Conservation (phyloP, 1,140 invertebrate genomes). For the Platorchestia sp. region DNA sequence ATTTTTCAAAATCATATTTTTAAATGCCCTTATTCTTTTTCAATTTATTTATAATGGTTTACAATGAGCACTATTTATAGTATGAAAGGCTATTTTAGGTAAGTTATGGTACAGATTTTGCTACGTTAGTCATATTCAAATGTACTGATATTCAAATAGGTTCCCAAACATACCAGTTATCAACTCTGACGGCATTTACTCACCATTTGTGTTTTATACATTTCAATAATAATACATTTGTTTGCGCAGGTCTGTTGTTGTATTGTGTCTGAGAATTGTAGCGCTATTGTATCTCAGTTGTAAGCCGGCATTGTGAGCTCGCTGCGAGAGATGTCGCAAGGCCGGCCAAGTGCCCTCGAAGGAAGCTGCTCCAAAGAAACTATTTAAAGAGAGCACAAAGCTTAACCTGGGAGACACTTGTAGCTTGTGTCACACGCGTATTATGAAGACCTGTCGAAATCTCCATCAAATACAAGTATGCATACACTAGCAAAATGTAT, state of each 20-base stretch:
- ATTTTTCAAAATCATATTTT: too few relatives aligned
- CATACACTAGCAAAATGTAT: not conserved
- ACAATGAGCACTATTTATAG: too few relatives aligned
- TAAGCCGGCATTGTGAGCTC: not conserved
- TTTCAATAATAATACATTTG: not conserved
- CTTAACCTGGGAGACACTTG: not conserved
- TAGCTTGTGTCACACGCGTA: conserved; percentile 16
- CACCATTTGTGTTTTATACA: not conserved
- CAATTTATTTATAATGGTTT: too few relatives aligned
- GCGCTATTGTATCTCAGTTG: not conserved
- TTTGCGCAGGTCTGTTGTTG: not conserved
- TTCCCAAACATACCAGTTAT: not conserved
- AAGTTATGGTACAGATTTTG: not conserved
- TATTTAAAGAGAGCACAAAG: conserved; percentile 3
- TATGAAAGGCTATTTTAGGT: too few relatives aligned
- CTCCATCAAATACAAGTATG: not conserved
- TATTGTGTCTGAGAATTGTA: not conserved
- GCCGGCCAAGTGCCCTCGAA: not conserved
- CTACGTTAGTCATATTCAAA: not conserved
- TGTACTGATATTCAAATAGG: not conserved
- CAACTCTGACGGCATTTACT: not conserved
- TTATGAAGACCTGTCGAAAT: conserved; percentile 30
- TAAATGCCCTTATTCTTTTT: too few relatives aligned
- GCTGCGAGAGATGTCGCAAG: not conserved
- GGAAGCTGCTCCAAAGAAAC: not conserved